phyloP scores from a whole-genome alignment of 2,888 invertebrate genomes.

The Pecten maximus region DNA sequence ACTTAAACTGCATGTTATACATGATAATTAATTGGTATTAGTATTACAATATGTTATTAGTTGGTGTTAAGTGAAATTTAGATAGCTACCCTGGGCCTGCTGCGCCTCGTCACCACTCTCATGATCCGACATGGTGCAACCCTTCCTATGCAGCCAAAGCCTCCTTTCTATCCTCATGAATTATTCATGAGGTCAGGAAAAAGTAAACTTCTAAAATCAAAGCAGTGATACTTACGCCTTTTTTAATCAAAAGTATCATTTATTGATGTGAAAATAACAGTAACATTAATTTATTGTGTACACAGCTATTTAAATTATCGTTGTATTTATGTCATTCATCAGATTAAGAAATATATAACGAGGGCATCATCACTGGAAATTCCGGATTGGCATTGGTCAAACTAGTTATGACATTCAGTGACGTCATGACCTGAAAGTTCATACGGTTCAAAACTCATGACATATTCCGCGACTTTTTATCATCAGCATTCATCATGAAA shows the following conservation, averaged over 20 bases:
- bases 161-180: slow-evolving; percentile 79
- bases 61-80: slow-evolving; percentile 6
- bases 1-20: background rate
- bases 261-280: background rate
- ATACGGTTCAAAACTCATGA: background rate
- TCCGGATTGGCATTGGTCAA: slow-evolving; percentile 15
- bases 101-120: slow-evolving; percentile 83
- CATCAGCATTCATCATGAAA: background rate
- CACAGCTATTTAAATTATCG: background rate
- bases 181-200: slow-evolving; percentile 77
- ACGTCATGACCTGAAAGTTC: slow-evolving; percentile 7
- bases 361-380: background rate
- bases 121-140: slow-evolving; percentile 83
- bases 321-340: background rate
- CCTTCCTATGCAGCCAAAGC: slow-evolving; percentile 80
- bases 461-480: background rate
- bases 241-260: background rate
- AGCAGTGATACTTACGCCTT: background rate
- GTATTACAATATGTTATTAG: background rate
- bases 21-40: background rate
- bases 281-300: background rate
- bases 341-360: background rate
- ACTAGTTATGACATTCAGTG: slow-evolving; percentile 15
- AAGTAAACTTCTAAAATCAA: slow-evolving; percentile 33
- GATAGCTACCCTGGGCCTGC: slow-evolving; percentile 78